A percentile compares a stretch with the other conserved stretches of the same genome.
phyloP scores from a whole-genome alignment of 2,888 invertebrate genomes.

The Chelonus formosanus region DNA sequence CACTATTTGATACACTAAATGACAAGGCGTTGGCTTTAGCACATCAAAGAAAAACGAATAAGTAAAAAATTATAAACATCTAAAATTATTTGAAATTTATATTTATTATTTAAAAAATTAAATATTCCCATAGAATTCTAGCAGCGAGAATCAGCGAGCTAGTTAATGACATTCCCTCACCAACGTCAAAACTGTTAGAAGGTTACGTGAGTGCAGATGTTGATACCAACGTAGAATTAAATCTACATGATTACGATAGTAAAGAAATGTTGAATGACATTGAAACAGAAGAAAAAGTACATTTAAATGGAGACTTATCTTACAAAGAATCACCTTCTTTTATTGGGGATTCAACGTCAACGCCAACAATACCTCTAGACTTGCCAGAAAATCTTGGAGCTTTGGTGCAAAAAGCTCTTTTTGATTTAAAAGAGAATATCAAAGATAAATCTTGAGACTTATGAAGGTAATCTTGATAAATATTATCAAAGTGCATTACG shows the following conservation, averaged over 20 bases:
- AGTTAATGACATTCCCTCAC: conserved; percentile 78
- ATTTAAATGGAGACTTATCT: conserved; percentile 32
- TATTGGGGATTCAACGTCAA: conserved; percentile 24
- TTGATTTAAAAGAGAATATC: conserved; percentile 50
- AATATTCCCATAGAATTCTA: conserved; percentile 71
- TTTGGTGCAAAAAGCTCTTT: conserved; percentile 56
- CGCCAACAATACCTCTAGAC: conserved; percentile 41
- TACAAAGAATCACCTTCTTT: conserved; percentile 21
- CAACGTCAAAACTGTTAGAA: conserved; percentile 75
- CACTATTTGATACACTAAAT: conserved; percentile 83
- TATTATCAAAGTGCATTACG: too few species aligned
- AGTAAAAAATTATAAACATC: conserved; percentile 41
- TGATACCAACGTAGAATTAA: conserved; percentile 53
- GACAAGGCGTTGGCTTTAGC: conserved; percentile 85
- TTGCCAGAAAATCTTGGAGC: conserved; percentile 53
- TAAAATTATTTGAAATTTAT: background rate
- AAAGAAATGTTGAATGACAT: conserved; percentile 34
- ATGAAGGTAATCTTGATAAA: background rate
- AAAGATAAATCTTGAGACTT: conserved; percentile 34
- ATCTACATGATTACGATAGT: conserved; percentile 34
- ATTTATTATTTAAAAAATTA: too few species aligned
- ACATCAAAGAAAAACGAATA: conserved; percentile 87
- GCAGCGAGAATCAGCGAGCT: conserved; percentile 84
- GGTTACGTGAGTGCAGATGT: conserved; percentile 69
- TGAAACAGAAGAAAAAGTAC: conserved; percentile 34